Evolutionary conservation across 92 coral and sea anemone species (phyloP), one percentile per base, ranked within the genome.

Genomic region (Zoanthus sociatus): DNA sequence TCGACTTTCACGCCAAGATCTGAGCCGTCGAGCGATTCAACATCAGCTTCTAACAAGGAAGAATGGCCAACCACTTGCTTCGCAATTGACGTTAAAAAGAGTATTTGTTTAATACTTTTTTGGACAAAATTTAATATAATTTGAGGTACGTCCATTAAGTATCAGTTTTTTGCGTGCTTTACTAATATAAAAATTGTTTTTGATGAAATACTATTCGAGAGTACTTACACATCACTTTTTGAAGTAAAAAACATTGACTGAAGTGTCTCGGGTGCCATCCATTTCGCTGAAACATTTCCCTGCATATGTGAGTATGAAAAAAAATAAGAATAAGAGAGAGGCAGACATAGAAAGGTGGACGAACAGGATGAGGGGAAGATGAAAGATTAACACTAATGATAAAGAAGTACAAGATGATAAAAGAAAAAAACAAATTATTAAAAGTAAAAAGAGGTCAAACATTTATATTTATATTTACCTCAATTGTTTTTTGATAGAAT

Each of bases 251-350:
- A 61, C 90, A 83, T 90, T 1, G 91, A 66, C 69, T 94, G 88
- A 20, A 94, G 66, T 11, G 89, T 78, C 70, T 94, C 98, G 11
- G 91, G 95, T 6, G 98, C 89, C 92, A 94, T 94, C 98, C 98
- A 92, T 33, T 90, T 82, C 55, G 90, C 86, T 54, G 74, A 10
- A 53, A 77, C 42, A 44, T 88, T 91, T 58, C 84, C 93, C 98
- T 94, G 83, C 18, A 78, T 32, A 16, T 51, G 64, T 51, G 64
- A 50, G 54, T 17, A 31, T 9, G 21, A 63, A 1, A 18, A 1
- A 18, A 63, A 30, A 8, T 5, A 20, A 50, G 6, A 16, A n/a
- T 9, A 0, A 5, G 51, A 51, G 18, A 7, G 11, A 51, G 18
- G 14, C 53, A 1, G 16, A 20, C 37, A 17, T 9, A 45, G 4